Conservation (phyloP, 2,113 vertebrate species). For the Smithornis capensis region DNA sequence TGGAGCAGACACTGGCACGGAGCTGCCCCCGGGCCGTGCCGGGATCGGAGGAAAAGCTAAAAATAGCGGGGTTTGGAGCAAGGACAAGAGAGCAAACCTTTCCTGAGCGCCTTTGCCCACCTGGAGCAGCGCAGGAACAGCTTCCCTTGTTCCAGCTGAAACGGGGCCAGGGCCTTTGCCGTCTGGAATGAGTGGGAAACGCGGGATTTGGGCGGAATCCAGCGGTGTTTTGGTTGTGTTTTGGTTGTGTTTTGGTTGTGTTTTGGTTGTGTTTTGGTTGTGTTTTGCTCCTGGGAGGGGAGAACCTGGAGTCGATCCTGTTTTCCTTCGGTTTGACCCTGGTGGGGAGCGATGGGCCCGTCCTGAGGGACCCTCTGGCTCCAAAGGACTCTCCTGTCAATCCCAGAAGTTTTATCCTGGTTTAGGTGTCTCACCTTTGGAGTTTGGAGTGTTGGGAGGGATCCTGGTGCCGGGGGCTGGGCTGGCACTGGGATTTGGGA, state of each 20-base stretch:
- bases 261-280: not conserved
- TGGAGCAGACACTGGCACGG: not conserved
- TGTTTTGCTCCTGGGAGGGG: not conserved
- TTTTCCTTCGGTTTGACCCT: not conserved
- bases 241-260: not conserved
- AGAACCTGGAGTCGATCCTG: not conserved
- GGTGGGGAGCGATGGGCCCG: rapidly evolving
- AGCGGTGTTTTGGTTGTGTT: not conserved
- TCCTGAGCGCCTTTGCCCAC: not conserved
- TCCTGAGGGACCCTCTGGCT: rapidly evolving
- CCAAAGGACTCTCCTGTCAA: rapidly evolving
- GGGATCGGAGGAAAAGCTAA: not conserved
- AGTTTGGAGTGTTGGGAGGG: rapidly evolving
- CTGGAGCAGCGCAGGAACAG: constrained; percentile 1
- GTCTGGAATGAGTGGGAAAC: not conserved
- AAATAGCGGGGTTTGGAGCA: not conserved
- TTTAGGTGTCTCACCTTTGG: not conserved
- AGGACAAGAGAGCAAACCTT: constrained; percentile 21
- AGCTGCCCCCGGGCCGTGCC: not conserved
- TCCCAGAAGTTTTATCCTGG: rapidly evolving
- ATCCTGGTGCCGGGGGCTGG: rapidly evolving
- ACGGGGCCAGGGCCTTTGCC: not conserved
- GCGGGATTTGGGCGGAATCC: not conserved
- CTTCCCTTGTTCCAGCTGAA: not conserved
- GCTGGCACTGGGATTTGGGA: not conserved